Evolutionary conservation across 2,888 invertebrate genomes (phyloP).

Genomic region (Sialis fuliginosa): DNA sequence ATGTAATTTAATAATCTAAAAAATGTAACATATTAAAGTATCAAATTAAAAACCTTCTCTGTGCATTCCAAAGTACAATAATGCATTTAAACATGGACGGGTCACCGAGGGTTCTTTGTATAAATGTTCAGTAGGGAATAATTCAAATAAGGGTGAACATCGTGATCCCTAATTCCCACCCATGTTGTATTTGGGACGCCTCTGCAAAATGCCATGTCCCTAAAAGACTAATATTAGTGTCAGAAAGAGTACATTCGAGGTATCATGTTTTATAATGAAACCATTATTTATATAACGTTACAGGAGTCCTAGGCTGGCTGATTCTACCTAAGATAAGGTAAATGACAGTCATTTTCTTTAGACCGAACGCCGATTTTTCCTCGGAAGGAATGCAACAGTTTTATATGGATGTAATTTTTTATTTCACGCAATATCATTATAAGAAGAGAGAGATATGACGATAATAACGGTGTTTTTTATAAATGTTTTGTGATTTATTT

Average conservation of each 20-base stretch:
- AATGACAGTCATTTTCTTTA: conserved; percentile 11
- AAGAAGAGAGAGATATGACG: too few species aligned
- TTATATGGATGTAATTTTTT: not conserved
- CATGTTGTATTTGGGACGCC: not conserved
- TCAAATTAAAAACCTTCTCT: too few species aligned
- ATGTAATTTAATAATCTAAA: too few species aligned
- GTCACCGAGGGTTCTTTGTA: too few species aligned
- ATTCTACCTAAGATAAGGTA: conserved; percentile 7
- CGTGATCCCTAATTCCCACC: conserved; percentile 10
- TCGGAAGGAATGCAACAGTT: not conserved
- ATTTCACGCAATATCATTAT: not conserved
- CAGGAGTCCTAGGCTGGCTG: not conserved
- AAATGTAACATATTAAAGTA: too few species aligned
- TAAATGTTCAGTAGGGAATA: too few species aligned
- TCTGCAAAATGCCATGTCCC: conserved; percentile 2
- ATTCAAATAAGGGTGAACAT: too few species aligned
- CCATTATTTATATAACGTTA: conserved; percentile 3
- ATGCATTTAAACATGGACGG: too few species aligned
- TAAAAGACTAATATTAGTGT: conserved; percentile 7
- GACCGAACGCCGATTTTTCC: conserved; percentile 5
- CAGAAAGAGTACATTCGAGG: conserved; percentile 1
- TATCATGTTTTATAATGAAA: conserved; percentile 6
- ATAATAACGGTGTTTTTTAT: too few species aligned
- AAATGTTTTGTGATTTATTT: too few species aligned
- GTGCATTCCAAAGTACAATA: too few species aligned